phyloP scores from a whole-genome alignment of 2,797 vertebrate genomes.

The Sphenopsis melanotis region DNA sequence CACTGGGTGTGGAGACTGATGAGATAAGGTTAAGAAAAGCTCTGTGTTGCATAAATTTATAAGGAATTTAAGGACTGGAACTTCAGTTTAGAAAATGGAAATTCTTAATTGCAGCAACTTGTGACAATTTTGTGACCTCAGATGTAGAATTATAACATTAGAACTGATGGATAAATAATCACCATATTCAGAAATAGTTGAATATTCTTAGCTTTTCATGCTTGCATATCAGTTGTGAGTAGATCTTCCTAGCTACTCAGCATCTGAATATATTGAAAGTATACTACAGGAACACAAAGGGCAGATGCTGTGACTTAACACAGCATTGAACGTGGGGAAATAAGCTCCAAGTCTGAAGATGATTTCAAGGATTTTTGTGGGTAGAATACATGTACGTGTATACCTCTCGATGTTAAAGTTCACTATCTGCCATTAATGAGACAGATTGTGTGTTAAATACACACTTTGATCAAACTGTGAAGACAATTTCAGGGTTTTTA shows the following conservation, averaged over 20 bases:
- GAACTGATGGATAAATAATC: background rate
- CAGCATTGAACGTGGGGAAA: background rate
- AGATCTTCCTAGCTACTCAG: background rate
- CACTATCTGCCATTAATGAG: background rate
- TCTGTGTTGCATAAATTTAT: background rate
- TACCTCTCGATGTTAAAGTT: background rate
- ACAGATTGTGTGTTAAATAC: background rate
- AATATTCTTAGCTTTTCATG: background rate
- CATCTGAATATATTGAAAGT: background rate
- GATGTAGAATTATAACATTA: background rate
- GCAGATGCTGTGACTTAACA: background rate
- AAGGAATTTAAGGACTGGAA: background rate
- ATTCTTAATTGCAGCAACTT: background rate
- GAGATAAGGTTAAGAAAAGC: background rate
- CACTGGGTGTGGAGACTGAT: background rate
- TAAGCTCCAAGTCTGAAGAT: background rate
- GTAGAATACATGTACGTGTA: background rate
- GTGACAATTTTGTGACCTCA: background rate
- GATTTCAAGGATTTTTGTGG: background rate
- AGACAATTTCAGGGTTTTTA: background rate
- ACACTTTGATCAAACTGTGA: background rate
- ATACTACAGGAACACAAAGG: background rate
- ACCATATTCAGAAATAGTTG: background rate
- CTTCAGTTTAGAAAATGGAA: background rate
- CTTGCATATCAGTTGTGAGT: background rate